Evolutionary conservation across 2,888 invertebrate genomes (phyloP), one percentile per base, ranked within the genome.

Genomic region (Hirtodrosophila alboralis): DNA sequence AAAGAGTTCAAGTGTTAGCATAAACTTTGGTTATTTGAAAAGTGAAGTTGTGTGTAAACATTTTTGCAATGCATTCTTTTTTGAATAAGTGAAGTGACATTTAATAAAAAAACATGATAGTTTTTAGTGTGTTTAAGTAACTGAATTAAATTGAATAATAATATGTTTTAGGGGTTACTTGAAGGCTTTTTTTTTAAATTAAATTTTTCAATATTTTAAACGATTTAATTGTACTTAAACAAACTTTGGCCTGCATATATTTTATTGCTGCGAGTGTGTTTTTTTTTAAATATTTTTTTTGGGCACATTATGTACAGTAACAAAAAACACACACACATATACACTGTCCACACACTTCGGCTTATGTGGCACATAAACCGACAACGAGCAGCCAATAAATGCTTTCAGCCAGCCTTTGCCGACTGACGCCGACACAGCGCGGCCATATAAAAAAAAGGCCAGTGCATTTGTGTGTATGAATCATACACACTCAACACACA

Each of bases 311-410:
- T 79, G 57, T 79, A 79, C 61, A 57, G 44, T 40, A 57, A 33
- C 26, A 67, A 56, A 26, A 68, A 49, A 34, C 48, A 60, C 33
- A 49, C 38, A 48, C 40, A 54, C 6, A 48, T 37, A 52, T 10
- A 56, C 23, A 45, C 54, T 68, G 78, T 53, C n/a, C n/a, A n/a
- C n/a, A n/a, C 75, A 71, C 84, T 80, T 80, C 79, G 85, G 86
- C 86, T 81, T 86, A 81, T 86, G 62, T 86, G 86, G 37, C 86
- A 86, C 66, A 86, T 81, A 81, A 86, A 75, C 84, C 81, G 86
- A 81, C 71, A 86, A 81, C 86, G 81, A 81, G 83, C 83, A 86
- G 81, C 81, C 81, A 81, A 81, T 81, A 86, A 81, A 81, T 86
- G 86, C 85, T 78, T 56, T 58, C 84, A 75, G 71, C 65, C 79